phyloP scores from a whole-genome alignment of 2,113 vertebrate species.

The Mastomys natalensis region DNA sequence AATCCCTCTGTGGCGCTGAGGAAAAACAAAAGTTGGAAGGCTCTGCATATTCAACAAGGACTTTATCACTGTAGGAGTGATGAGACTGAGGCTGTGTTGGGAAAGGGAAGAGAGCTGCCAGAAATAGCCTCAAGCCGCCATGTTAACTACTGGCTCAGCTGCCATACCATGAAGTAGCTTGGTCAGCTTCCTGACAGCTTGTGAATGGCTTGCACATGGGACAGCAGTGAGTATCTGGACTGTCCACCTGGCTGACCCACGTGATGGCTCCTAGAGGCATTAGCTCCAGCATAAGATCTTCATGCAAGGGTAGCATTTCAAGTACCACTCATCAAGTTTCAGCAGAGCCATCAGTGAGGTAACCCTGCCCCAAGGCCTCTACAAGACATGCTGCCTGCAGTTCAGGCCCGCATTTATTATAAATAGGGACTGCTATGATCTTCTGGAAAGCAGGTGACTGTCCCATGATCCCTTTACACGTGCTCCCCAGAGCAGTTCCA shows the following conservation, averaged over 20 bases:
- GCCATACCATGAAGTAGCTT: neutral
- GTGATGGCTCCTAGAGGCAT: no score
- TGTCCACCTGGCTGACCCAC: neutral
- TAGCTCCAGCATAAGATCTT: neutral
- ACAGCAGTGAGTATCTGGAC: neutral
- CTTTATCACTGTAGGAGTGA: neutral
- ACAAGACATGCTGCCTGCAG: neutral
- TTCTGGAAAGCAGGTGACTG: neutral
- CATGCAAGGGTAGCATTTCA: neutral
- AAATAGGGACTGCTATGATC: neutral
- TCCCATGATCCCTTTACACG: neutral
- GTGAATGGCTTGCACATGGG: neutral
- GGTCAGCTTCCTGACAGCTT: neutral
- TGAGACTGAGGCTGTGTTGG: neutral
- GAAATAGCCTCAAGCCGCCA: neutral
- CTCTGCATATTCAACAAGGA: neutral
- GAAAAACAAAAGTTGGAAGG: neutral
- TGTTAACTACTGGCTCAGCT: neutral
- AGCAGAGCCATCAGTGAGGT: neutral
- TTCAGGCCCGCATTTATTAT: neutral
- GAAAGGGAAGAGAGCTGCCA: neutral
- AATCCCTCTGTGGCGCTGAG: neutral
- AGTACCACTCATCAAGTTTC: neutral
- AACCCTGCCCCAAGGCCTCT: neutral
- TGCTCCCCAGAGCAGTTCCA: neutral